Percentiles rank a stretch among this genome's conserved stretches.
phyloP scores from a whole-genome alignment of 2,888 invertebrate genomes.

The Corythucha ciliata region DNA sequence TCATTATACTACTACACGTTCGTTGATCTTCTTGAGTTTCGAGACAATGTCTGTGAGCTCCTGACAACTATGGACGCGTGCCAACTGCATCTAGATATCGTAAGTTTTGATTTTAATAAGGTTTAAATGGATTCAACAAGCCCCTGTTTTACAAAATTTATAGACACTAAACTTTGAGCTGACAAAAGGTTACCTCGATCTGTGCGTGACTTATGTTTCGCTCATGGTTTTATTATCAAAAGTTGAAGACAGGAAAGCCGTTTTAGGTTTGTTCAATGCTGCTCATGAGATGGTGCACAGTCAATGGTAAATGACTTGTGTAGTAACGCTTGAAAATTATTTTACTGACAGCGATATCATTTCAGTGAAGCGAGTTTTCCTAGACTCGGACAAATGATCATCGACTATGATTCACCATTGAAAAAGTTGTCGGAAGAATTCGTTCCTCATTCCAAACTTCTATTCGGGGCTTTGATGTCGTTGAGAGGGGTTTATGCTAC shows the following conservation, averaged over 20 bases:
- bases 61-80: conserved; percentile 94
- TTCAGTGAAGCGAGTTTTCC: conserved; percentile 80
- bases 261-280: conserved; percentile 92
- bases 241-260: conserved; percentile 96
- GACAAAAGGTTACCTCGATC: conserved; percentile 88
- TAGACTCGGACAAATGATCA: conserved; percentile 90
- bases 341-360: neutral
- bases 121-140: neutral
- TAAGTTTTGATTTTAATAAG: conserved; percentile 40
- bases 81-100: conserved; percentile 86
- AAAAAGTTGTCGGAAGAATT: conserved; percentile 96
- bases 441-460: conserved; percentile 79
- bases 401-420: conserved; percentile 92
- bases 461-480: conserved; percentile 79
- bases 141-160: conserved; percentile 30
- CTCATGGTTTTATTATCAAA: conserved; percentile 95
- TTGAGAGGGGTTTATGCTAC: conserved; percentile 77
- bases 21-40: conserved; percentile 95
- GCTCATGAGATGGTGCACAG: conserved; percentile 94
- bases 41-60: conserved; percentile 84
- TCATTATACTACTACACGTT: conserved; percentile 98
- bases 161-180: conserved; percentile 87
- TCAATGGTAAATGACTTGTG: conserved; percentile 45
- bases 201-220: conserved; percentile 87
- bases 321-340: neutral